phyloP scores from a whole-genome alignment of 2,888 invertebrate species.

The Apamea monoglypha region DNA sequence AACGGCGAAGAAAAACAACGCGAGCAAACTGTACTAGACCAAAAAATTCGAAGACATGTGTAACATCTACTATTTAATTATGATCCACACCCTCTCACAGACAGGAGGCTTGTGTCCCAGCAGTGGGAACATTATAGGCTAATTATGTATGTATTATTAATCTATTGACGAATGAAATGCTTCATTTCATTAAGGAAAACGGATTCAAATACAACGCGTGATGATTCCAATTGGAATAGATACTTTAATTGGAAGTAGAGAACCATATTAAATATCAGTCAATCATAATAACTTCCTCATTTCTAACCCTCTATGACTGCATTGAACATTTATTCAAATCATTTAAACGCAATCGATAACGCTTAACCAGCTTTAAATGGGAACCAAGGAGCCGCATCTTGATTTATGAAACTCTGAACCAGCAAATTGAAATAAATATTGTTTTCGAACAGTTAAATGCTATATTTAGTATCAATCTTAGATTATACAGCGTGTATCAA shows the following conservation, averaged over 20 bases:
- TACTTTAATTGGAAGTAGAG: slow-evolving; percentile 1
- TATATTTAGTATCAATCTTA: slow-evolving; percentile 38
- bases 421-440: slow-evolving; percentile 58
- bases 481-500: slow-evolving; percentile 24
- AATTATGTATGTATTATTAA: too few relatives aligned
- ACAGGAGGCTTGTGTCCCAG: too few relatives aligned
- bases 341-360: slow-evolving; percentile 41
- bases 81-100: too few relatives aligned
- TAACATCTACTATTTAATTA: too few relatives aligned
- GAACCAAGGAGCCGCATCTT: slow-evolving; percentile 31
- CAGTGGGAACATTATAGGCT: too few relatives aligned
- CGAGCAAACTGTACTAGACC: too few relatives aligned
- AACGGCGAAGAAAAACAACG: too few relatives aligned
- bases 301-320: slow-evolving; percentile 37
- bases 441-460: slow-evolving; percentile 31
- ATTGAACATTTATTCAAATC: slow-evolving; percentile 37
- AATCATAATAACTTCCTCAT: slow-evolving; percentile 53
- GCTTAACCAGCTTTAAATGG: slow-evolving; percentile 18
- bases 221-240: slow-evolving; percentile 12
- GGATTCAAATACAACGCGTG: not conserved
- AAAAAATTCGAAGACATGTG: too few relatives aligned
- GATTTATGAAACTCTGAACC: slow-evolving; percentile 53
- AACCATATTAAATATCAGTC: slow-evolving; percentile 34
- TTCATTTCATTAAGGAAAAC: not conserved
- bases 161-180: not conserved